Base-by-base conservation (phyloP, 1,140 invertebrate genomes). In the Doryteuthis pealeii region DNA sequence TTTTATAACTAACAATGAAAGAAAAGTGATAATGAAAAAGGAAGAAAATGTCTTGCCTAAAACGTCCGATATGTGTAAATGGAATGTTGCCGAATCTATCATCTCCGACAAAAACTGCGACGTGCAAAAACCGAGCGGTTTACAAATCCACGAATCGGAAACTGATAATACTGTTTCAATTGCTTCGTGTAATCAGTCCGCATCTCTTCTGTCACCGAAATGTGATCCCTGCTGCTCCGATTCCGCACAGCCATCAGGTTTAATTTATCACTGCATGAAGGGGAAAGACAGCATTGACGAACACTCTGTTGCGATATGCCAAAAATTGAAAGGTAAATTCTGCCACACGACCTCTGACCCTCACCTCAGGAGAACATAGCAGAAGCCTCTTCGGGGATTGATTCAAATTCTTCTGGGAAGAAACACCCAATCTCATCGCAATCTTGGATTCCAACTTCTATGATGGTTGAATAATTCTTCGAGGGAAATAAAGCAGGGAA, bases 181-280 rank as follows among this genome's bases (percentile, higher is more conserved):
- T 62, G 26, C 54, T 62, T 28, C 54, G 10, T 62, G 54, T 22
- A 62, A 28, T 28, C 54, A 62, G 54, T n/a, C 54, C 18, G 10
- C 54, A 6, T n/a, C 18, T 62, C 18, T 62, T 22, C 26, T 62
- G 54, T 62, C 54, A 15, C 26, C 54, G 26, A 62, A 62, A 62
- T 62, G 26, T 22, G 54, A 62, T 22, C 54, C 54, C 54, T 62
- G 54, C 18, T 62, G 54, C 26, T 62, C 54, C 0, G 54, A 62
- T 62, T 62, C 54, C 18, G 6, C 54, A 62, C 26, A 8, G 26
- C 6, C 18, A n/a, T 28, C 54, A 22, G 18, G 18, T 62, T 28
- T 62, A n/a, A 62, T 62, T 62, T 62, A 62, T 62, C 54, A 62
- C 18, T 62, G 54, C 18, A 62, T 62, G 18, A 62, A 62, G 26